Evolutionary conservation across 2,797 vertebrate genomes (phyloP).

Genomic region (Microcaecilia unicolor): DNA sequence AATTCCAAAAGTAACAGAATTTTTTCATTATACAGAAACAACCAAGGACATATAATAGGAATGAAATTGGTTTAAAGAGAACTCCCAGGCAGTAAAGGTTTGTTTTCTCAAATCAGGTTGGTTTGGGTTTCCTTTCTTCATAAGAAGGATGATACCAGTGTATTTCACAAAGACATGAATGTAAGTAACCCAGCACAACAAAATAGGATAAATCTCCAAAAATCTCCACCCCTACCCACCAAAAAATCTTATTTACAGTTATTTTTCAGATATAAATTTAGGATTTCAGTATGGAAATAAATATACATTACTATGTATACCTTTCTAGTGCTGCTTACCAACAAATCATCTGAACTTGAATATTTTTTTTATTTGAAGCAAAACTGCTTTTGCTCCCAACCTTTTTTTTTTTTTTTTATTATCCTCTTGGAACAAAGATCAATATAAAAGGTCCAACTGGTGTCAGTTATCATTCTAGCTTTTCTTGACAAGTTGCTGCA

Average conservation of each 20-base stretch:
- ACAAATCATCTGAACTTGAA: constrained; percentile 61
- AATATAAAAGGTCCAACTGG: constrained; percentile 44
- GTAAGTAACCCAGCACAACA: constrained; percentile 66
- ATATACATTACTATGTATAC: constrained; percentile 74
- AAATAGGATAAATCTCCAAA: constrained; percentile 64
- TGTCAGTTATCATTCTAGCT: constrained; percentile 42
- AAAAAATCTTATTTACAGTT: constrained; percentile 89
- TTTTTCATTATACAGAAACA: constrained; percentile 25
- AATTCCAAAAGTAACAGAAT: constrained; percentile 17
- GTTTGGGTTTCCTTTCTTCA: constrained; percentile 53
- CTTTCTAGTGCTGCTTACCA: constrained; percentile 67
- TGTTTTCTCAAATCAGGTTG: constrained; percentile 51
- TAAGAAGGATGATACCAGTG: constrained; percentile 77
- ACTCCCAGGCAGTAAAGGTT: constrained; percentile 69
- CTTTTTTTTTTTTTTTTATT: too few relatives aligned
- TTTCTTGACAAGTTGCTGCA: constrained; percentile 51
- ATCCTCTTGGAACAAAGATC: constrained; percentile 27
- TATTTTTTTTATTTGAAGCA: constrained; percentile 52
- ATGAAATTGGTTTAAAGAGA: constrained; percentile 55
- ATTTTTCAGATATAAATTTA: constrained; percentile 72
- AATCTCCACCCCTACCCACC: constrained; percentile 69
- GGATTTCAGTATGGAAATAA: constrained; percentile 72
- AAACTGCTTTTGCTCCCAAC: constrained; percentile 52
- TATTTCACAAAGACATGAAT: constrained; percentile 75
- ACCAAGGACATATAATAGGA: constrained; percentile 41